Evolutionary conservation across 2,113 vertebrate species (phyloP).

Genomic region (Grammomys dolichurus): DNA sequence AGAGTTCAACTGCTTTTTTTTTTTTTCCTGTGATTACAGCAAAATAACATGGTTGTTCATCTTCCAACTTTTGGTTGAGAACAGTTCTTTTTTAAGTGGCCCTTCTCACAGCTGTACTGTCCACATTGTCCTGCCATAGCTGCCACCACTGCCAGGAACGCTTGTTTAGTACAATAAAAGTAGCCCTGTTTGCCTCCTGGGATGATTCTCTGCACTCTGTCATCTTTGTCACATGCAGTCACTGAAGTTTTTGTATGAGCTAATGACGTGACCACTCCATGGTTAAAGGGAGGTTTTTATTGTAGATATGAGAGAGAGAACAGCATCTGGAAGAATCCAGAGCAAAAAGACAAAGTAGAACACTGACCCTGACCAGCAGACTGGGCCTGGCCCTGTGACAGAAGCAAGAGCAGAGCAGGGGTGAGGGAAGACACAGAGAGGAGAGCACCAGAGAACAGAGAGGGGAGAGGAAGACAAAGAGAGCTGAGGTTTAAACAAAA

Average conservation of each 20-base stretch:
- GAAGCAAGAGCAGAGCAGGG: neutral
- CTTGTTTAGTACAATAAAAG: neutral
- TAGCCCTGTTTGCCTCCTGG: neutral
- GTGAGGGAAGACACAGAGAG: too few species aligned
- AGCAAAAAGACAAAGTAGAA: neutral
- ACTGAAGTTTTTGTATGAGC: neutral
- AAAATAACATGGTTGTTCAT: neutral
- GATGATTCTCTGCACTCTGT: neutral
- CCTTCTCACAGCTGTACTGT: neutral
- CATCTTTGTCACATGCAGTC: neutral
- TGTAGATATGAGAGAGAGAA: neutral
- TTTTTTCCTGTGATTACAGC: neutral
- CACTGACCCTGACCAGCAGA: neutral
- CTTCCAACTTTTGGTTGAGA: constrained; percentile 8
- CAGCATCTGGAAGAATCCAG: neutral
- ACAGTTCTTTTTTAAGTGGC: neutral
- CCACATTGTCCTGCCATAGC: neutral
- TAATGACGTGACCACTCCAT: neutral
- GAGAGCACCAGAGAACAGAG: neutral
- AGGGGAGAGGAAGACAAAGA: neutral
- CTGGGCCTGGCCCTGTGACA: too few species aligned
- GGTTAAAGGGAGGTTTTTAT: neutral
- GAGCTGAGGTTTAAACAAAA: too few species aligned
- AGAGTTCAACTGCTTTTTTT: neutral
- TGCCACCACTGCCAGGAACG: neutral